Conservation (phyloP, 2,113 vertebrate species). For the Nanorana parkeri region DNA sequence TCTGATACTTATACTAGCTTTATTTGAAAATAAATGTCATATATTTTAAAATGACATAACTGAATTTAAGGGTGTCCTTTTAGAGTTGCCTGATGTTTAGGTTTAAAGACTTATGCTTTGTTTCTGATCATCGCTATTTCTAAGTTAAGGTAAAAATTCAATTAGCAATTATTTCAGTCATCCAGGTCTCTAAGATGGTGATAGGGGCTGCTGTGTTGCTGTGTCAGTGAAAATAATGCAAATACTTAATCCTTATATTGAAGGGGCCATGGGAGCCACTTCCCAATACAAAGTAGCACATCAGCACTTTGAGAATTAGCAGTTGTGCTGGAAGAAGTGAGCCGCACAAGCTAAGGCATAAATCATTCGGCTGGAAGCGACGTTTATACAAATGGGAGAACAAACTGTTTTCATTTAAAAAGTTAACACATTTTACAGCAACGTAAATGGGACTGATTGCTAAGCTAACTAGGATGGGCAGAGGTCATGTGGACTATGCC, state of each 20-base stretch:
- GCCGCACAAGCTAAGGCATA: slow-evolving; percentile 32
- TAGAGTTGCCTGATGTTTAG: too few species aligned
- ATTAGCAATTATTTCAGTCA: slow-evolving; percentile 23
- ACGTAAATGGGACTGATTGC: slow-evolving; percentile 36
- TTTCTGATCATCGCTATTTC: too few species aligned
- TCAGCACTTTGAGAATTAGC: slow-evolving; percentile 58
- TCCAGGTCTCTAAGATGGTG: not conserved
- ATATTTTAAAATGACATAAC: too few species aligned
- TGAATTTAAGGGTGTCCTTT: too few species aligned
- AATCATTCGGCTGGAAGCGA: slow-evolving; percentile 45
- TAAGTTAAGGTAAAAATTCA: slow-evolving; percentile 3
- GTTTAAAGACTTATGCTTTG: too few species aligned
- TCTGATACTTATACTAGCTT: too few species aligned
- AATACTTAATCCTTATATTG: slow-evolving; percentile 59
- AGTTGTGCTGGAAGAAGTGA: slow-evolving; percentile 39
- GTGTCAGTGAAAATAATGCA: slow-evolving; percentile 66
- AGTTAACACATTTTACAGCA: slow-evolving; percentile 48
- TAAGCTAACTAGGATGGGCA: slow-evolving; percentile 16
- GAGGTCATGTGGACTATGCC: slow-evolving; percentile 5
- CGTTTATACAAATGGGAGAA: slow-evolving; percentile 55
- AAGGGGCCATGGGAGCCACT: slow-evolving; percentile 60
- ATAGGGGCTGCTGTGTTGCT: slow-evolving; percentile 58
- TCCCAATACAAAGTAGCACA: slow-evolving; percentile 50
- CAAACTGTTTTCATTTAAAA: slow-evolving; percentile 53
- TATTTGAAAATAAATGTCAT: too few species aligned